Conservation (phyloP, 1,140 invertebrate genomes). For the Drosophila bocki region DNA sequence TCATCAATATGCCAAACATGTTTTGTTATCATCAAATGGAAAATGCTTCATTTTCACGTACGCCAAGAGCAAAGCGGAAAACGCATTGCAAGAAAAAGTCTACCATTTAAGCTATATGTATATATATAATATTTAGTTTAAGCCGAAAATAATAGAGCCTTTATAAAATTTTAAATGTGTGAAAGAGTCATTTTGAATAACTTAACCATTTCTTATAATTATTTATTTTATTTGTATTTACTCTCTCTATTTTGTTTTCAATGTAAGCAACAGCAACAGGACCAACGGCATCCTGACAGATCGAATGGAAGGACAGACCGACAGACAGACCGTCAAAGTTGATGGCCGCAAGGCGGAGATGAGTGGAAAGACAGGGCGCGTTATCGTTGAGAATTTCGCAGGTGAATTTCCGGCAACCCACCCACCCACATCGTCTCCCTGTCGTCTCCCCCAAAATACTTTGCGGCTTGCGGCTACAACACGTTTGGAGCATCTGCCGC, state of each 20-base stretch:
- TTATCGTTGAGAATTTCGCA: conserved; percentile 53
- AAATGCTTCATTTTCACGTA: conserved; percentile 82
- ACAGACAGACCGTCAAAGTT: conserved; percentile 40
- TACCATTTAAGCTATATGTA: neutral
- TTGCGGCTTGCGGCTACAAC: conserved; percentile 20
- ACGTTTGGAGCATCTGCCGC: conserved; percentile 31
- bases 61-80: conserved; percentile 36
- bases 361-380: conserved; percentile 31
- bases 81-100: neutral
- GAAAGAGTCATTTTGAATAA: neutral
- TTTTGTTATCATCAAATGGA: conserved; percentile 82
- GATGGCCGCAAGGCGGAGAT: conserved; percentile 48
- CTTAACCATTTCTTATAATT: neutral
- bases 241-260: neutral
- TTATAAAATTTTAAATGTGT: too few relatives aligned
- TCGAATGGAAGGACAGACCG: conserved; percentile 1
- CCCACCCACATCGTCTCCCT: neutral
- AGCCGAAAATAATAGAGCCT: too few relatives aligned
- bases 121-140: too few relatives aligned
- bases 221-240: neutral
- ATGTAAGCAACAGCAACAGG: conserved; percentile 14
- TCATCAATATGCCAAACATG: conserved; percentile 83
- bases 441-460: neutral
- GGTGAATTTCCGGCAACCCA: conserved; percentile 45
- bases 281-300: conserved; percentile 22